phyloP scores from a whole-genome alignment of 2,113 vertebrate genomes.

The Cyphomyrus plagiostoma region DNA sequence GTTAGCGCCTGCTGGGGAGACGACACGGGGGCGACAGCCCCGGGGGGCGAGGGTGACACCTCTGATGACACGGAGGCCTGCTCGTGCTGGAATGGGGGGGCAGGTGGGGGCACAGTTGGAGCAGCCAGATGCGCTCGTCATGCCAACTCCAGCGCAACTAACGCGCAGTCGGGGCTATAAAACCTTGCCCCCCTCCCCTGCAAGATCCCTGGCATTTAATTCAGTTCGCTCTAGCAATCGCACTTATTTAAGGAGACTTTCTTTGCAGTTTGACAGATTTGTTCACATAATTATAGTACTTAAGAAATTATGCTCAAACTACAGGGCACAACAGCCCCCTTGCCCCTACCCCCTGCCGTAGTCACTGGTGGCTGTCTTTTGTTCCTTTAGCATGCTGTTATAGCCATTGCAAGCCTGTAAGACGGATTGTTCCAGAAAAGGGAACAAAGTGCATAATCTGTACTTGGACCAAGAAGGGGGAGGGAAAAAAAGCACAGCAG shows the following conservation, averaged over 20 bases:
- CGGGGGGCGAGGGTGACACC: constrained; percentile 8
- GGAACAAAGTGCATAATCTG: not conserved
- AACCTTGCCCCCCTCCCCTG: not conserved
- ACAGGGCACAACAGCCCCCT: not conserved
- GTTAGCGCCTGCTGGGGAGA: constrained; percentile 15
- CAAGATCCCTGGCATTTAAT: not conserved
- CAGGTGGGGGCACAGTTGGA: not conserved
- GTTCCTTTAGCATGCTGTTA: not conserved
- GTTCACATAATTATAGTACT: constrained; percentile 6
- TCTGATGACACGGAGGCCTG: constrained; percentile 5
- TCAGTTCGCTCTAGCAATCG: not conserved
- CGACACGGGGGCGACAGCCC: not conserved
- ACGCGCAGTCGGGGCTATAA: not conserved
- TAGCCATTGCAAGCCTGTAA: not conserved
- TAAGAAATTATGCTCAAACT: not conserved
- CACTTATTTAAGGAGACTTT: not conserved
- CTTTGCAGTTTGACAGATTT: constrained; percentile 5
- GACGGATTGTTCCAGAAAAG: not conserved
- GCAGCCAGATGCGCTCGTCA: constrained; percentile 6
- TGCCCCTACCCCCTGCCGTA: not conserved
- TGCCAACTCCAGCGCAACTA: not conserved
- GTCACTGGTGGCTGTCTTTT: not conserved
- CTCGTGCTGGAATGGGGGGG: not conserved
- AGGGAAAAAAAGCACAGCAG: not conserved
- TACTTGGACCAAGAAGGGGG: not conserved